Evolutionary conservation across 2,888 invertebrate genomes (phyloP), one percentile per base, ranked within the genome.

Genomic region (Idaea straminata): DNA sequence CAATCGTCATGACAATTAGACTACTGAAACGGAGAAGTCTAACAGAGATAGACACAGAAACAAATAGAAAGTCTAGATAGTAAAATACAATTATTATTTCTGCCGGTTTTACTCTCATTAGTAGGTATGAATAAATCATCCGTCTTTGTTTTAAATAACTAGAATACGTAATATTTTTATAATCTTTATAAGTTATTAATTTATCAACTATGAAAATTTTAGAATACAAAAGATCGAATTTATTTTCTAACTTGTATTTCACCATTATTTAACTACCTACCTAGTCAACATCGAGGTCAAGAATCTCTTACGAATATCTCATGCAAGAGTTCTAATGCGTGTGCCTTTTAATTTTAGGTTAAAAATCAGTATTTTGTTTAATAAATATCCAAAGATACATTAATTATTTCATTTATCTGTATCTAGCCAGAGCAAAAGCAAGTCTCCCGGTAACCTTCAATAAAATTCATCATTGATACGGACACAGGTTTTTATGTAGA

Each of bases 1-100:
- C 92, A 0, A 73, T 93, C 1, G 75, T 92, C 62, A 87, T 89
- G 85, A 88, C 91, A 0, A 69, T 90, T 64, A 83, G 88, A 66
- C 77, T 89, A 62, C 81, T 88, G 36, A 83, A 79, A 69, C 86
- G 80, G 67, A 81, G 77, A 36, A 74, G 77, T 15, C 64, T 68
- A 15, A 67, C 69, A 13, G 77, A 80, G 63, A 64, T 73, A 6
- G 82, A 85, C 64, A 85, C 89, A 81, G 87, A 88, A 69, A 83
- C 78, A 35, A 83, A 81, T 64, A 82, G 86, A 66, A 89, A 91
- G 76, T 80, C 78, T 59, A 89, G 89, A 84, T 91, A 90, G 77
- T 57, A 36, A 65, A 65, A 61, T 73, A 69, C 47, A 13, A 47
- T 10, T 47, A 47, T 36, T 36, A 69, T 61, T 58, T 34, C 64